Conservation (phyloP, 1,140 invertebrate species). For the Ganaspis sp. region DNA sequence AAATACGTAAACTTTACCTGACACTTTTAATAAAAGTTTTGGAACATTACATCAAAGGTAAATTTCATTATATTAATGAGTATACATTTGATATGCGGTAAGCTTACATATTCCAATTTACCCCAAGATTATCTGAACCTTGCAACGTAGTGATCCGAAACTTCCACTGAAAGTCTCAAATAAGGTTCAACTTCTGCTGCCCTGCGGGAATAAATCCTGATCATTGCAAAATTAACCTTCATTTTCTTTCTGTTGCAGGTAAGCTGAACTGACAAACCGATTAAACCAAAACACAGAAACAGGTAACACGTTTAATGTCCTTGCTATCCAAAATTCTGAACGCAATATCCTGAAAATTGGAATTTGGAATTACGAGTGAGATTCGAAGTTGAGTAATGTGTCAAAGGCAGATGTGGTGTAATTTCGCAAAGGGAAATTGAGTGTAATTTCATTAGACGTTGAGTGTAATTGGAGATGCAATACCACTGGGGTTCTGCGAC, state of each 20-base stretch:
- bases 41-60: no score
- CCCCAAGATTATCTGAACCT: no score
- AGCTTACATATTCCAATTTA: no score
- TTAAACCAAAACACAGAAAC: background rate
- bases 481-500: background rate
- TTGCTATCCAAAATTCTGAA: background rate
- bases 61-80: no score
- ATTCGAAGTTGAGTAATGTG: background rate
- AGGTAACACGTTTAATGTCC: background rate
- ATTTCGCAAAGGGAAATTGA: constrained; percentile 22
- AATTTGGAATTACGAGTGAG: background rate
- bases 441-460: constrained; percentile 6
- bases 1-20: no score
- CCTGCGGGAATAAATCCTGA: no score
- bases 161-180: no score
- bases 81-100: no score
- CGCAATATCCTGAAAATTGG: background rate
- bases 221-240: no score
- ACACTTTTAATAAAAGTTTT: no score
- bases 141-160: no score
- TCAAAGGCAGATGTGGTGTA: constrained; percentile 19
- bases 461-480: constrained; percentile 18
- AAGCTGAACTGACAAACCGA: constrained; percentile 21
- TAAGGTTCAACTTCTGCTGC: no score
- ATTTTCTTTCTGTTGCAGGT: constrained; percentile 49